Conservation (phyloP, 1,140 invertebrate species). For the Drosophila quadrilineata region DNA sequence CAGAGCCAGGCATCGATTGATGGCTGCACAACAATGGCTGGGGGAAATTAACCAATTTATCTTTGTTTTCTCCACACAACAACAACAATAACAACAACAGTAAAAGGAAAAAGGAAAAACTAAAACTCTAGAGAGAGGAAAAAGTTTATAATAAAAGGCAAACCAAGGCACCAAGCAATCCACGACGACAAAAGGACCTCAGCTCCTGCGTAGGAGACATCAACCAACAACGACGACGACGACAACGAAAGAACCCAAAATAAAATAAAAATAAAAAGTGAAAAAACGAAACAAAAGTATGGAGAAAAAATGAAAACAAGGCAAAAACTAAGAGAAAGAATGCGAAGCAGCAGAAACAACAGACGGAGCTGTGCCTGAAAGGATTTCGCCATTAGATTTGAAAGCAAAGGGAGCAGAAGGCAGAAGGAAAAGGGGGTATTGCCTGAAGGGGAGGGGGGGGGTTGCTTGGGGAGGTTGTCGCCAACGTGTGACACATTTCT, state of each 20-base stretch:
- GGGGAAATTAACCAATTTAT: constrained; percentile 81
- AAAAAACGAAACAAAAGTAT: constrained; percentile 16
- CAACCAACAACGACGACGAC: constrained; percentile 65
- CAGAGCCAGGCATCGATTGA: constrained; percentile 77
- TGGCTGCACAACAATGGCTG: constrained; percentile 67
- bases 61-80: constrained; percentile 73
- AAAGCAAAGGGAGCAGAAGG: constrained; percentile 23
- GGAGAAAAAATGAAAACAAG: constrained; percentile 19
- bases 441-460: background rate
- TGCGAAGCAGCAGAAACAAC: constrained; percentile 32
- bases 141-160: constrained; percentile 73
- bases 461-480: constrained; percentile 28
- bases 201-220: constrained; percentile 56
- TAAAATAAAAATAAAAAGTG: constrained; percentile 19
- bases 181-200: constrained; percentile 41
- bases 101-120: constrained; percentile 31
- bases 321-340: constrained; percentile 31
- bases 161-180: constrained; percentile 39
- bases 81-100: constrained; percentile 36
- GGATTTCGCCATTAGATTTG: constrained; percentile 66
- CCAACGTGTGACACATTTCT: constrained; percentile 78
- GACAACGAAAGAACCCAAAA: constrained; percentile 27
- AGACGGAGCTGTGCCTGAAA: constrained; percentile 54
- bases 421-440: background rate
- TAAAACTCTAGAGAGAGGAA: constrained; percentile 33